A percentile compares a stretch with the other conserved stretches of the same genome.
phyloP scores from a whole-genome alignment of 2,888 invertebrate species.

The Dasysyrphus albostriatus region DNA sequence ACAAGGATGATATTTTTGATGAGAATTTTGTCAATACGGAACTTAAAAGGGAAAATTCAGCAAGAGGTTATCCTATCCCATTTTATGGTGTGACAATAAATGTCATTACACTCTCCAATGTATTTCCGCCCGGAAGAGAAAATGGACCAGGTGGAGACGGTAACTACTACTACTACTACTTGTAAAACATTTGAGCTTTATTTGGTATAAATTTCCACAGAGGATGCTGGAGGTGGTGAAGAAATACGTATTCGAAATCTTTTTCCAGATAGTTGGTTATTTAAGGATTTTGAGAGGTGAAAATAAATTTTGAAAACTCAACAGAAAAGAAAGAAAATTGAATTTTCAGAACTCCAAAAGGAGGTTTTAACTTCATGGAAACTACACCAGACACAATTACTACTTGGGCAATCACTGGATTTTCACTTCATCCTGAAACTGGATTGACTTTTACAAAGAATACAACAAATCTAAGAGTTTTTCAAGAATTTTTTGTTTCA shows the following conservation, averaged over 20 bases:
- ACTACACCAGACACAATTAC: slow-evolving; percentile 90
- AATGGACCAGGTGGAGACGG: slow-evolving; percentile 1
- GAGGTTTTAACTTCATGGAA: slow-evolving; percentile 84
- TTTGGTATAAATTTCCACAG: not conserved
- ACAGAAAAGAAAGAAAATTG: not conserved
- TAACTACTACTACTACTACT: too few species aligned
- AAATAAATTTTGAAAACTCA: not conserved
- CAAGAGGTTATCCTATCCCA: slow-evolving; percentile 6
- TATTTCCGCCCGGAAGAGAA: not conserved
- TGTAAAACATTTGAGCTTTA: too few species aligned
- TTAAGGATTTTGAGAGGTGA: slow-evolving; percentile 83
- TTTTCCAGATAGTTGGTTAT: slow-evolving; percentile 90
- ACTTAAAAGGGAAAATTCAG: not conserved
- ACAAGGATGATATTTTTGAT: slow-evolving; percentile 87
- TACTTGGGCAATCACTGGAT: slow-evolving; percentile 91
- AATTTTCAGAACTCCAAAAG: slow-evolving; percentile 53
- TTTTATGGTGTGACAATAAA: slow-evolving; percentile 52
- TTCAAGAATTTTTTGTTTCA: slow-evolving; percentile 90
- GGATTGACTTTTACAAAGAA: slow-evolving; percentile 88
- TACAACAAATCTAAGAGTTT: slow-evolving; percentile 87
- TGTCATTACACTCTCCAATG: slow-evolving; percentile 80
- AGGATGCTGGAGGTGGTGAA: not conserved
- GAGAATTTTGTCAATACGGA: slow-evolving; percentile 16
- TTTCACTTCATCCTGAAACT: slow-evolving; percentile 88
- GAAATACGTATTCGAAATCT: slow-evolving; percentile 84